phyloP scores from a whole-genome alignment of 1,140 invertebrate genomes.

The Brevipalpus yothersi region DNA sequence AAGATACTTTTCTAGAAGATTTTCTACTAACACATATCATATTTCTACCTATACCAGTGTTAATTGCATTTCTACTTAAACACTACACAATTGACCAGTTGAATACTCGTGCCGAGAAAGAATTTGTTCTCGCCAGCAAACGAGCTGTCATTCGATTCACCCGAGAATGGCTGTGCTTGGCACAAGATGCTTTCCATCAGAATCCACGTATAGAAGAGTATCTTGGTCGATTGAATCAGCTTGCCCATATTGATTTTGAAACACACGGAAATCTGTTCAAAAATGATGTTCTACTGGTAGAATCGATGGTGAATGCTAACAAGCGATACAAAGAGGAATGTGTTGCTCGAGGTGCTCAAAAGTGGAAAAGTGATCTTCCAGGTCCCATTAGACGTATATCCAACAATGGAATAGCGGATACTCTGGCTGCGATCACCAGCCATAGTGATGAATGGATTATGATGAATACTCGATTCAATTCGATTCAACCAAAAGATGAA shows the following conservation, averaged over 20 bases:
- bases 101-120: slow-evolving; percentile 31
- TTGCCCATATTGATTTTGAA: slow-evolving; percentile 33
- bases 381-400: slow-evolving; percentile 14
- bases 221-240: slow-evolving; percentile 35
- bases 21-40: slow-evolving; percentile 66
- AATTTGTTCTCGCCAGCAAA: slow-evolving; percentile 45
- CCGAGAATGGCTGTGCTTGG: slow-evolving; percentile 43
- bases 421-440: slow-evolving; percentile 4
- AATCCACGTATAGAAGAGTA: slow-evolving; percentile 22
- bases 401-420: slow-evolving; percentile 10
- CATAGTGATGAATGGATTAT: not conserved
- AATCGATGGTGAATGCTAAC: slow-evolving; percentile 15
- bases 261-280: slow-evolving; percentile 16
- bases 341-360: slow-evolving; percentile 7
- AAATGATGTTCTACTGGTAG: slow-evolving; percentile 17
- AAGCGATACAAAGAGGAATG: slow-evolving; percentile 9
- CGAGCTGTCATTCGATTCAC: slow-evolving; percentile 51
- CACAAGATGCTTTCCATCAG: slow-evolving; percentile 44
- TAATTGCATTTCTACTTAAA: slow-evolving; percentile 46
- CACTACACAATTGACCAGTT: slow-evolving; percentile 35
- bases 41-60: slow-evolving; percentile 48
- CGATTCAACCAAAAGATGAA: slow-evolving; percentile 19
- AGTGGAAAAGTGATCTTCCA: slow-evolving; percentile 14
- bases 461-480: not conserved
- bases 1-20: slow-evolving; percentile 51